Evolutionary conservation across 1,140 invertebrate genomes (phyloP).

Genomic region (Diabrotica virgifera): DNA sequence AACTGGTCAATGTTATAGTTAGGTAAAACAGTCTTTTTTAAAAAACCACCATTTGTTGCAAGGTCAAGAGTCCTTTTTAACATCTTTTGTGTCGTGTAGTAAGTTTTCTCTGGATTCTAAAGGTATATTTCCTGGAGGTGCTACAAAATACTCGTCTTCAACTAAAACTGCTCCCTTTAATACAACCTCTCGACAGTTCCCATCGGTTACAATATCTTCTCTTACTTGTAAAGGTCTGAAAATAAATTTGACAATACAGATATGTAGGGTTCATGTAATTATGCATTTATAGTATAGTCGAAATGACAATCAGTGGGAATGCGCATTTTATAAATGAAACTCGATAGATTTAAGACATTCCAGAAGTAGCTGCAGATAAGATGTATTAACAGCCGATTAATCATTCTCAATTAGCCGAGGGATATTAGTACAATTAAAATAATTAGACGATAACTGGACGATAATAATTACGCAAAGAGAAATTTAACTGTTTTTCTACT

Average conservation of each 20-base stretch:
- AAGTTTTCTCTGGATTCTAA: conserved; percentile 54
- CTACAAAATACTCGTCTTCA: conserved; percentile 87
- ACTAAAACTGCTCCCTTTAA: conserved; percentile 68
- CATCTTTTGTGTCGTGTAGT: conserved; percentile 46
- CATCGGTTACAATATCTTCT: conserved; percentile 67
- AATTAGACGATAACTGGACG: too few relatives aligned
- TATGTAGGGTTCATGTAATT: too few relatives aligned
- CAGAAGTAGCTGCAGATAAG: too few relatives aligned
- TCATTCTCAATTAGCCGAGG: too few relatives aligned
- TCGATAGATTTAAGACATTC: too few relatives aligned
- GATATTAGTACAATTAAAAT: too few relatives aligned
- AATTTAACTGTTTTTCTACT: too few relatives aligned
- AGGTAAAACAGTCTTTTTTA: conserved; percentile 42
- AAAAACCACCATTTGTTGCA: conserved; percentile 46
- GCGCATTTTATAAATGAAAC: too few relatives aligned
- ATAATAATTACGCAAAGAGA: too few relatives aligned
- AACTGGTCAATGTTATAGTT: conserved; percentile 43
- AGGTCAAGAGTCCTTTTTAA: conserved; percentile 48
- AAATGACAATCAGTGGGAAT: too few relatives aligned
- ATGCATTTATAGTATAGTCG: too few relatives aligned
- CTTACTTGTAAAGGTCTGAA: conserved; percentile 63
- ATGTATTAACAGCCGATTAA: too few relatives aligned
- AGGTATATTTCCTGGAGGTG: conserved; percentile 77
- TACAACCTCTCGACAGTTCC: conserved; percentile 62
- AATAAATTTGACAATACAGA: conserved; percentile 26